Evolutionary conservation across 2,113 vertebrate genomes (phyloP).

Genomic region (Narcine bancroftii): DNA sequence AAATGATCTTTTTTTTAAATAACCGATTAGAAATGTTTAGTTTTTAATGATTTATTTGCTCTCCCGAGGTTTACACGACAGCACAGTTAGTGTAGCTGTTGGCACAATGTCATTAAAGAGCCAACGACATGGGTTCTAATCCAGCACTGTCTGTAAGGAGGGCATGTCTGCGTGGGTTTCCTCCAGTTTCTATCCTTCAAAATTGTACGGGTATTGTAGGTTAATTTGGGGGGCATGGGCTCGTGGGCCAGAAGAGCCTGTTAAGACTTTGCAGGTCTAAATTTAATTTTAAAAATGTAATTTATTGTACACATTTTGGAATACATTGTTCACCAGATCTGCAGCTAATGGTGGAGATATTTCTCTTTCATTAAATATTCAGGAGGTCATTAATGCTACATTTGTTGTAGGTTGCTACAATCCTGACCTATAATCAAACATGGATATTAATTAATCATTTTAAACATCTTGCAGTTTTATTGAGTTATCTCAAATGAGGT

Average conservation of each 20-base stretch:
- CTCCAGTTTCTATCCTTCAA: too few species aligned
- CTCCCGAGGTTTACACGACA: slow-evolving; percentile 12
- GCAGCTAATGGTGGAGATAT: not conserved
- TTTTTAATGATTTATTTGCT: not conserved
- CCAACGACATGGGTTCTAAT: too few species aligned
- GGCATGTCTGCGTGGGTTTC: too few species aligned
- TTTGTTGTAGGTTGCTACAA: not conserved
- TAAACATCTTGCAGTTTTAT: not conserved
- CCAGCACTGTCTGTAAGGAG: too few species aligned
- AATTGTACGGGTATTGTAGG: too few species aligned
- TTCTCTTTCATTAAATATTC: not conserved
- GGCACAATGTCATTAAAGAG: too few species aligned
- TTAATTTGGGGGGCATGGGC: too few species aligned
- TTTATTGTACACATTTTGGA: not conserved
- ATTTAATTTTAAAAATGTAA: too few species aligned
- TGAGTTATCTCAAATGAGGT: not conserved
- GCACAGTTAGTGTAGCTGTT: too few species aligned
- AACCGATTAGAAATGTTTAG: not conserved
- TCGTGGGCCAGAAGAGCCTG: too few species aligned
- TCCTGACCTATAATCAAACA: not conserved
- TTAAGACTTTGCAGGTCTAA: too few species aligned
- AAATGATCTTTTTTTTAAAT: not conserved
- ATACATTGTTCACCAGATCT: not conserved
- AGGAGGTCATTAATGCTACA: not conserved
- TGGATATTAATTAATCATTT: not conserved